phyloP scores from a whole-genome alignment of 2,113 vertebrate genomes.

The Talpa occidentalis region DNA sequence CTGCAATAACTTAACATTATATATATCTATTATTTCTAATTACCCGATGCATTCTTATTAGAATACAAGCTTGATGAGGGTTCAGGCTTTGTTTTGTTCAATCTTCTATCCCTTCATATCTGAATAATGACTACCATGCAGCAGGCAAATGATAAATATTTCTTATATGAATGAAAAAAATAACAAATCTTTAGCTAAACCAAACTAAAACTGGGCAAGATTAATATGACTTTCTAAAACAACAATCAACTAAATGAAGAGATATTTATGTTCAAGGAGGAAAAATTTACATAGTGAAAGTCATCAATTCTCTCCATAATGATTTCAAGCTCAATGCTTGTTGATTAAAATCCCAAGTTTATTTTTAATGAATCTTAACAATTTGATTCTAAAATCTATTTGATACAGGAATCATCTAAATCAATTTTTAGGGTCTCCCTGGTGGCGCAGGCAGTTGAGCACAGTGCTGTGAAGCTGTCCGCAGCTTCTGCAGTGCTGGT shows the following conservation, averaged over 20 bases:
- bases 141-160: background rate
- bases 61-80: background rate
- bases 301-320: background rate
- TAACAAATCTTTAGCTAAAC: background rate
- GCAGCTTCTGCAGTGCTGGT: too few species aligned
- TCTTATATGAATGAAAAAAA: background rate
- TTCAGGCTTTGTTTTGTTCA: background rate
- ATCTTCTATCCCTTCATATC: background rate
- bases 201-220: background rate
- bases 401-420: background rate
- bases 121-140: background rate
- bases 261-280: background rate
- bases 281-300: background rate
- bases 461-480: too few species aligned
- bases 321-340: background rate
- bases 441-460: too few species aligned
- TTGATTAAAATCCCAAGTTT: background rate
- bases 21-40: background rate
- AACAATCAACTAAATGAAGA: background rate
- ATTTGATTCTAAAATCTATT: conserved; percentile 11
- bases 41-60: background rate
- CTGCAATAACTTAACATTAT: background rate
- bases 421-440: too few species aligned
- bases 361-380: background rate
- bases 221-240: background rate